phyloP scores from a whole-genome alignment of 2,797 vertebrate genomes.

The Macrochelys suwanniensis region DNA sequence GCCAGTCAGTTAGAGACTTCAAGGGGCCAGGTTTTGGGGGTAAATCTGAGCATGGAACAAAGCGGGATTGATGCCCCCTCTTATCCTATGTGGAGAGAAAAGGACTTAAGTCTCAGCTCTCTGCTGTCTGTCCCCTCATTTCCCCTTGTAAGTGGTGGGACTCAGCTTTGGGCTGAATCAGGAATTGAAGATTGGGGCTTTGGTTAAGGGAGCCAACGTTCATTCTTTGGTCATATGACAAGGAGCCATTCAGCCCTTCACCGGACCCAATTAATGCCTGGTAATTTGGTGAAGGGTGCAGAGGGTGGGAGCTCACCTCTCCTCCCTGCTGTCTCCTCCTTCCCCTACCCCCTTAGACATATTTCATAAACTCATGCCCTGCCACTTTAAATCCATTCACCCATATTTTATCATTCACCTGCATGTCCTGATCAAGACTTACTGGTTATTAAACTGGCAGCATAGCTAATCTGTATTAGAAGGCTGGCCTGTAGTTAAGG shows the following conservation, averaged over 20 bases:
- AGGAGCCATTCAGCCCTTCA: neutral
- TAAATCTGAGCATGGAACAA: neutral
- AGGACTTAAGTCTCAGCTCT: neutral
- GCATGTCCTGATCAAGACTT: no score
- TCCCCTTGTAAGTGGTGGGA: neutral
- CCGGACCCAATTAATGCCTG: neutral
- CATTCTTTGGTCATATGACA: accelerated
- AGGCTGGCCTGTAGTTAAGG: neutral
- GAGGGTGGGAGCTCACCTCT: no score
- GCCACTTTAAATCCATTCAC: neutral
- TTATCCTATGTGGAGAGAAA: neutral
- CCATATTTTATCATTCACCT: neutral
- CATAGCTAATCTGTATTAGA: neutral
- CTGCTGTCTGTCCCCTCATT: neutral
- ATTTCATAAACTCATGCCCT: neutral
- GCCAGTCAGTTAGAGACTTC: neutral
- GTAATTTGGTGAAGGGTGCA: accelerated
- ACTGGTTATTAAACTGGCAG: accelerated
- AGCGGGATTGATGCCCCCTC: accelerated
- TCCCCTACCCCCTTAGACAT: neutral
- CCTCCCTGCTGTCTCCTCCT: accelerated
- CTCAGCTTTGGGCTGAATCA: accelerated
- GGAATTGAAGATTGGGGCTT: neutral
- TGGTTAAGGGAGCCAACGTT: no score
- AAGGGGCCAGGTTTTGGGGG: neutral